Percentiles rank a stretch among this genome's conserved stretches.
These are phyloP conservation scores for Ectemnius lituratus DNA, from an alignment of 2,888 invertebrate species.

Conservation along the genomic window DNA sequence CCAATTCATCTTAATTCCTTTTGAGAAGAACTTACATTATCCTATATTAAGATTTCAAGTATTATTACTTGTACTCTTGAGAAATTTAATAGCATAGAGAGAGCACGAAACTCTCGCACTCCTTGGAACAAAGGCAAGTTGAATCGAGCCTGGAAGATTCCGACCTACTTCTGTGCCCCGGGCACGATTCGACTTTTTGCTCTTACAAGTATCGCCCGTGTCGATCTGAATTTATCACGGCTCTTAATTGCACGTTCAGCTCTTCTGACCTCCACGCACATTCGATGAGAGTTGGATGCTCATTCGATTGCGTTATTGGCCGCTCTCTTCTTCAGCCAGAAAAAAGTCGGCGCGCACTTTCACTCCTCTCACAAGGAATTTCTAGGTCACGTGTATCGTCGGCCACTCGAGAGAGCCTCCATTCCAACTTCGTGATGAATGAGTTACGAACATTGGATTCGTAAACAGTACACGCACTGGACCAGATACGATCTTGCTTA, in stretches of 20 bases:
- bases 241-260: constrained; percentile 56
- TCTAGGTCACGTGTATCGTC: constrained; percentile 46
- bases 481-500: too few relatives aligned
- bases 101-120: too few relatives aligned
- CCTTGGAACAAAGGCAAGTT: constrained; percentile 13
- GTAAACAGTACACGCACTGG: too few relatives aligned
- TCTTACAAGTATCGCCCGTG: constrained; percentile 48
- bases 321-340: constrained; percentile 12
- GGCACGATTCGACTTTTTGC: constrained; percentile 50
- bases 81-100: too few relatives aligned
- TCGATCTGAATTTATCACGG: constrained; percentile 56
- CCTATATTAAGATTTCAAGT: too few relatives aligned
- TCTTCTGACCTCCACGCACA: too few relatives aligned
- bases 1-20: too few relatives aligned
- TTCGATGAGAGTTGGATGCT: too few relatives aligned
- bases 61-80: too few relatives aligned
- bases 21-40: too few relatives aligned
- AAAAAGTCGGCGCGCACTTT: constrained; percentile 43
- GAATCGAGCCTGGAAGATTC: constrained; percentile 43
- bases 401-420: background rate
- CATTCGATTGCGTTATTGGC: constrained; percentile 10
- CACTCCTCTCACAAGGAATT: constrained; percentile 48
- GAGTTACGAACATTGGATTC: too few relatives aligned
- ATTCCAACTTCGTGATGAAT: too few relatives aligned
- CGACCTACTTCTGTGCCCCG: constrained; percentile 56